Evolutionary conservation across 2,888 invertebrate genomes (phyloP), one percentile per base, ranked within the genome.

Genomic region (Tachina grossa): DNA sequence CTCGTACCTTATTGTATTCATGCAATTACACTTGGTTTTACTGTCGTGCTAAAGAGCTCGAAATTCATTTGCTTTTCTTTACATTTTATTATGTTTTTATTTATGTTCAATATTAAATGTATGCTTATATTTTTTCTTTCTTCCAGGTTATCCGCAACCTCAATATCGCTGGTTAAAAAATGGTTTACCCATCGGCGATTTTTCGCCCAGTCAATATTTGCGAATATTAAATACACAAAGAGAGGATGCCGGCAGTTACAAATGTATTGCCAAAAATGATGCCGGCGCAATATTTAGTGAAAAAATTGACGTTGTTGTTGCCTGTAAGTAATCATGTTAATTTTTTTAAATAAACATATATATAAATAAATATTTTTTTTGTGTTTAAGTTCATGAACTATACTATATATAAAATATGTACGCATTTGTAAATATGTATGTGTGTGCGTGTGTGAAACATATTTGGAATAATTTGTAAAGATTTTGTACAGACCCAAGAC

Each of bases 121-220:
- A 65, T 63, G 66, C 69, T 16, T 81, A 53, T 63, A 77, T 78
- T 6, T n/a, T 63, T 68, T 19, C 61, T 49, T 84, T 94, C 94
- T 8, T 9, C 68, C 94, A 97, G 97, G 97, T 89, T 96, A 96
- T 92, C 98, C 98, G n/a, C 96, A 96, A 90, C 98, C 98, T 51
- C 96, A 96, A 93, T 98, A 98, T 93, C 95, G 96, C 91, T 98
- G 98, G 98, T 93, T 97, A 87, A 97, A 97, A 93, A 96, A 98
- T 93, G 97, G 97, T 57, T 92, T 94, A 82, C 95, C 96, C 74
- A 94, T 98, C 87, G 95, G 94, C 84, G 97, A 97, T 91, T 96
- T 96, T 91, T 96, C 97, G 78, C 95, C 96, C 16, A 97, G 97
- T 91, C 94, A 96, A 89, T 97, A 96, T 92, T 96, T 96, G 93